Base-by-base conservation (phyloP, 2,797 vertebrate species). In the Prunella strophiata region DNA sequence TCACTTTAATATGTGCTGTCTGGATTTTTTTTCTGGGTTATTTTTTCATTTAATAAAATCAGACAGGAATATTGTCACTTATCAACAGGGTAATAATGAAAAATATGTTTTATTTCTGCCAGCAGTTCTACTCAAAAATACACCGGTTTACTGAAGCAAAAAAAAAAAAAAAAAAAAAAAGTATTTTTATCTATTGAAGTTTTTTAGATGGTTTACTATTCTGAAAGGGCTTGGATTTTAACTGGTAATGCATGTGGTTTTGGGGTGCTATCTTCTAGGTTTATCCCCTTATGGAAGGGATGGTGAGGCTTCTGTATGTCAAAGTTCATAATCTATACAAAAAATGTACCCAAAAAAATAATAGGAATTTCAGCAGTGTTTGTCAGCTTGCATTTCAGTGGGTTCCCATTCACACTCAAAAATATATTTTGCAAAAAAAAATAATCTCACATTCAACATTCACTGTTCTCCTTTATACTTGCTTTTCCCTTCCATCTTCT, bases 31-130 rank as follows among this genome's bases (percentile, higher is more conserved):
- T 90, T 59, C 45, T 61, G n/a, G 25, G 25, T 70, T 67, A 25
- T 82, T 84, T 88, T 85, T 89, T 71, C 32, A 48, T 62, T 36
- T 48, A 78, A 78, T 85, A 88, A 85, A 91, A 91, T 57, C 9
- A 2, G 38, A 79, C 57, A 87, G 40, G 62, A 81, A 72, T 86
- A 67, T 58, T 79, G 52, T 80, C 47, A 67, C 14, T 67, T 87
- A 71, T 25, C 32, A 3, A 74, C 50, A 13, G 11, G 25, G 48
- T 52, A 82, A 88, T 71, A 95, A 82, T 34, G 17, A 94, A 93
- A 94, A 75, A 81, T 66, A 75, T 23, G 6, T 21, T 94, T 90
- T 78, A 70, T 85, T 94, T 88, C 74, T 73, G 9, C 11, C 30
- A 89, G 36, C 7, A 72, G 21, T 74, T 80, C 30, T 63, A 40